A percentile compares a stretch with the other conserved stretches of the same genome.
Conservation (phyloP, 1,140 invertebrate species). For the Drosophila santomea region DNA sequence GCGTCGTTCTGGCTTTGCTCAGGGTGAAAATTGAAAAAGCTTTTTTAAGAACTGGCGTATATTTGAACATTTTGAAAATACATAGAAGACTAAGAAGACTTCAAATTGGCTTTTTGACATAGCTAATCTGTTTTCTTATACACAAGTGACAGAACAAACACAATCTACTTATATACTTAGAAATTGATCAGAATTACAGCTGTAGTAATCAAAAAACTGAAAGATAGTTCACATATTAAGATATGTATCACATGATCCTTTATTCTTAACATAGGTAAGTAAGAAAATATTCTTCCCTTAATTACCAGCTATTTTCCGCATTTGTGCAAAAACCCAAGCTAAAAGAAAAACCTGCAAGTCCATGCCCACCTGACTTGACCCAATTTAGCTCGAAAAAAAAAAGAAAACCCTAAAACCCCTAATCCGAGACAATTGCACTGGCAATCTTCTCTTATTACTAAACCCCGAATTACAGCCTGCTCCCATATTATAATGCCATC, state of each 20-base stretch:
- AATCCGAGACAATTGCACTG: slow-evolving; percentile 38
- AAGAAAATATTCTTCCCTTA: neutral
- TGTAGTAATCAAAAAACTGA: neutral
- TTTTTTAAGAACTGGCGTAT: slow-evolving; percentile 5
- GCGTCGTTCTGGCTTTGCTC: neutral
- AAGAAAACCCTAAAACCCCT: slow-evolving; percentile 20
- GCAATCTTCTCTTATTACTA: slow-evolving; percentile 40
- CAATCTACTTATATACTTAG: neutral
- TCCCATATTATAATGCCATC: slow-evolving; percentile 52
- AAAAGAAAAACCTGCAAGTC: slow-evolving; percentile 6
- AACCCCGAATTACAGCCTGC: slow-evolving; percentile 45
- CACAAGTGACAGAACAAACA: neutral
- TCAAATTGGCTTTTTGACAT: slow-evolving; percentile 7
- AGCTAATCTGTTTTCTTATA: slow-evolving; percentile 23
- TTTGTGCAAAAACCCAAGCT: neutral
- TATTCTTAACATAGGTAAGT: neutral
- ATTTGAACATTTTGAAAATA: slow-evolving; percentile 4
- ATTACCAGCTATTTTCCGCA: neutral
- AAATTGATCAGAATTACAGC: neutral
- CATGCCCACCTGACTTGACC: slow-evolving; percentile 34
- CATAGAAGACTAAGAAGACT: neutral
- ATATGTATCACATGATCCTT: neutral
- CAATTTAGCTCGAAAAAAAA: slow-evolving; percentile 32
- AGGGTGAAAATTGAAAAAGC: slow-evolving; percentile 25
- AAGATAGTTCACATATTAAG: neutral